A percentile compares a stretch with the other conserved stretches of the same genome.
phyloP scores from a whole-genome alignment of 2,113 vertebrate genomes.

The Gracilinanus agilis region DNA sequence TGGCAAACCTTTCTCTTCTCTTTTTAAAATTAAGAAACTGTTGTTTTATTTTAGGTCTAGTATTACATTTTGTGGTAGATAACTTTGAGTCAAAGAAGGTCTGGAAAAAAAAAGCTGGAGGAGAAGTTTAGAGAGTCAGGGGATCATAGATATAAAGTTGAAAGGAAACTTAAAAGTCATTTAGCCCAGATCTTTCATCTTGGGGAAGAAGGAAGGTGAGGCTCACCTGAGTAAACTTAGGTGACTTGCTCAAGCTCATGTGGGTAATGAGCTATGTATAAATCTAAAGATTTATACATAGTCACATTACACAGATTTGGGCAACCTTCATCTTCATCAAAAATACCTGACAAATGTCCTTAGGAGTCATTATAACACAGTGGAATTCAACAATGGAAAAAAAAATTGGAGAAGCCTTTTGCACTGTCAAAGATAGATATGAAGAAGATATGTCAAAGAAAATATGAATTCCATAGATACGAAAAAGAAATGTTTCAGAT shows the following conservation, averaged over 20 bases:
- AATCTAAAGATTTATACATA: too few species aligned
- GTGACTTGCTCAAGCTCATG: background rate
- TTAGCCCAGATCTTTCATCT: background rate
- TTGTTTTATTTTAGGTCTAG: background rate
- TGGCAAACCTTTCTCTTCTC: background rate
- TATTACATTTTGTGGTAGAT: background rate
- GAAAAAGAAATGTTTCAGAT: background rate
- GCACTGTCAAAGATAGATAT: too few species aligned
- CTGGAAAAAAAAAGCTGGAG: background rate
- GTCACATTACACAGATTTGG: too few species aligned
- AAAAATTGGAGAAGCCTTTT: too few species aligned
- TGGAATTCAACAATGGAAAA: too few species aligned
- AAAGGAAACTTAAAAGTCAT: background rate
- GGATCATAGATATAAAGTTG: background rate
- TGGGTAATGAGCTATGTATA: too few species aligned
- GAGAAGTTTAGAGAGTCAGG: background rate
- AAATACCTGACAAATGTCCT: too few species aligned
- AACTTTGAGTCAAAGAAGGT: background rate
- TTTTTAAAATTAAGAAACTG: conserved; percentile 17
- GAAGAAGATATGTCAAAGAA: too few species aligned
- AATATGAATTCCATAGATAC: too few species aligned
- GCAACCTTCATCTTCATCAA: too few species aligned
- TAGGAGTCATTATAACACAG: too few species aligned
- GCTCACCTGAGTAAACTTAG: background rate
- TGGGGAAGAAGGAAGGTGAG: background rate